Evolutionary conservation across 2,797 vertebrate species (phyloP).

Genomic region (Tapirus indicus): DNA sequence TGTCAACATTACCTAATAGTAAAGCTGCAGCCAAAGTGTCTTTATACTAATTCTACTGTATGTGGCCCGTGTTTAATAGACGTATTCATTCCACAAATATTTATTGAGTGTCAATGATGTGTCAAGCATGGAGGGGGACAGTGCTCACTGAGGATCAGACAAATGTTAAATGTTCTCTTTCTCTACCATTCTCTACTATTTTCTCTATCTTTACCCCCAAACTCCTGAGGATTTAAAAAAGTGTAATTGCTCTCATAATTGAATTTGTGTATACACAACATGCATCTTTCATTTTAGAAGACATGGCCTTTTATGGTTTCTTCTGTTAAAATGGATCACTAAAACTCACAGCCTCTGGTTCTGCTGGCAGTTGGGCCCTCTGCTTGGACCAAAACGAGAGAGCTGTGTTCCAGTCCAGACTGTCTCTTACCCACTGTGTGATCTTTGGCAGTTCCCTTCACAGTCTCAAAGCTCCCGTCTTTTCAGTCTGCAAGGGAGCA

Average conservation of each 20-base stretch:
- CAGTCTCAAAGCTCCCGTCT: not conserved
- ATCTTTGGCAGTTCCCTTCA: not conserved
- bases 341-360: not conserved
- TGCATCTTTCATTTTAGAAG: not conserved
- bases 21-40: not conserved
- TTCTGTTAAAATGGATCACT: not conserved
- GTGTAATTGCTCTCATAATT: not conserved
- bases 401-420: not conserved
- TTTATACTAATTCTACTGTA: not conserved
- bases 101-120: not conserved
- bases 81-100: slow-evolving; percentile 39
- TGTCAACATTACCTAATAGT: slow-evolving; percentile 18
- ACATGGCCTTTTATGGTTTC: not conserved
- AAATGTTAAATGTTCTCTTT: slow-evolving; percentile 18
- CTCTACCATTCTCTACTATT: not conserved
- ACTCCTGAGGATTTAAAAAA: not conserved
- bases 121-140: not conserved
- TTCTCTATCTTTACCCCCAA: not conserved
- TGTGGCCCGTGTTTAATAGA: not conserved
- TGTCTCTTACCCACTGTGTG: not conserved
- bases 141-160: slow-evolving; percentile 2
- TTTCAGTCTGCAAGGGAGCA: not conserved
- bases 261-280: not conserved
- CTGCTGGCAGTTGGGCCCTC: not conserved
- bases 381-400: not conserved